Evolutionary conservation across 2,113 vertebrate species (phyloP).

Genomic region (Dunckerocampus dactyliophorus): DNA sequence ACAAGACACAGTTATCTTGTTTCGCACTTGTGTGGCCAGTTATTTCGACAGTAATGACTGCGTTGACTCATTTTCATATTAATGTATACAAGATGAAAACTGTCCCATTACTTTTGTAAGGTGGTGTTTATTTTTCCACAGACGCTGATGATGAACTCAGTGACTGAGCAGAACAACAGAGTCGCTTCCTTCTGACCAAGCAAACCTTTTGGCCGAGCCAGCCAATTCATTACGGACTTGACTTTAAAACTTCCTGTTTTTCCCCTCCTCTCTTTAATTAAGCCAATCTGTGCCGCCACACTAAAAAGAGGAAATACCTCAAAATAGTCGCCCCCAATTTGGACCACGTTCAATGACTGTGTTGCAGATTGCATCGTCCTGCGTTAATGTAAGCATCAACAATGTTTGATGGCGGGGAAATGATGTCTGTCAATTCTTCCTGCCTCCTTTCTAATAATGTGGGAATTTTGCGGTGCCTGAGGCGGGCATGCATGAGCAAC

Average conservation of each 20-base stretch:
- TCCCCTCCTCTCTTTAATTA: conserved; percentile 70
- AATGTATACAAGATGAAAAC: too few species aligned
- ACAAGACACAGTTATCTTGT: too few species aligned
- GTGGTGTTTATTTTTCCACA: conserved; percentile 21
- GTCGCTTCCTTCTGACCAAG: conserved; percentile 66
- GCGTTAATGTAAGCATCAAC: conserved; percentile 69
- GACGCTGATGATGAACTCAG: conserved; percentile 32
- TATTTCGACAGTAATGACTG: too few species aligned
- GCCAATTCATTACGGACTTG: conserved; percentile 78
- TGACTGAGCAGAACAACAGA: conserved; percentile 48
- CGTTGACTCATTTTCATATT: too few species aligned
- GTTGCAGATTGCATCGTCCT: conserved; percentile 69
- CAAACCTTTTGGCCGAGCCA: conserved; percentile 66
- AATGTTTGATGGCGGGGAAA: conserved; percentile 76
- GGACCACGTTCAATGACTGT: conserved; percentile 72
- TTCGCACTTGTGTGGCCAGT: too few species aligned
- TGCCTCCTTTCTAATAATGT: conserved; percentile 70
- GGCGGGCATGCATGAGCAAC: conserved; percentile 44
- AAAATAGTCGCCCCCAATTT: conserved; percentile 71
- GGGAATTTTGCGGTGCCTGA: conserved; percentile 66
- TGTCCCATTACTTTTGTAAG: neutral
- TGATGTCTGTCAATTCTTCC: conserved; percentile 79
- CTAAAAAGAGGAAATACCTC: conserved; percentile 75
- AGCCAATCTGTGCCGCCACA: conserved; percentile 67
- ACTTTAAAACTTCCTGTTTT: conserved; percentile 82